A percentile compares a stretch with the other conserved stretches of the same genome.
Evolutionary conservation across 2,888 invertebrate genomes (phyloP).

Genomic region (Hypena proboscidalis): DNA sequence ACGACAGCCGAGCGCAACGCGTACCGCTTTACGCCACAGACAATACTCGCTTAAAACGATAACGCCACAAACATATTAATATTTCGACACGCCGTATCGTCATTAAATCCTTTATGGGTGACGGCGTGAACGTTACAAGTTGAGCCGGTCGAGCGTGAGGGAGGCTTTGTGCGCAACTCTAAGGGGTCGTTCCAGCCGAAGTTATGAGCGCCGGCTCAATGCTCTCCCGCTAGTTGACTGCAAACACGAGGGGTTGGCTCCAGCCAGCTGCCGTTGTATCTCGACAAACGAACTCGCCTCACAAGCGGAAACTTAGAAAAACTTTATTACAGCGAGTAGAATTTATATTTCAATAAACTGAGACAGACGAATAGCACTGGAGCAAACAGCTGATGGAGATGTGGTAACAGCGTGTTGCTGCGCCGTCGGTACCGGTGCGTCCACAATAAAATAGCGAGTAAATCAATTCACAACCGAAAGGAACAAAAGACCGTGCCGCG

Average conservation of each 20-base stretch:
- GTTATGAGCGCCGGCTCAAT: conserved; percentile 57
- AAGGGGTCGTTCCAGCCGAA: conserved; percentile 54
- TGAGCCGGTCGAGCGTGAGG: conserved; percentile 52
- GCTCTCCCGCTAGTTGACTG: conserved; percentile 58
- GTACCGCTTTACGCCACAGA: conserved; percentile 50
- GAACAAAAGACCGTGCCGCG: conserved; percentile 63
- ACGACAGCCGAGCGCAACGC: conserved; percentile 33
- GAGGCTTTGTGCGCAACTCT: conserved; percentile 54
- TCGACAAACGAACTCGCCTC: conserved; percentile 57
- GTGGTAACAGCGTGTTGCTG: conserved; percentile 18
- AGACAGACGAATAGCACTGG: conserved; percentile 37
- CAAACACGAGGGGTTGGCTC: conserved; percentile 63
- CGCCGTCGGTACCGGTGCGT: conserved; percentile 38
- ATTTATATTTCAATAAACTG: conserved; percentile 68
- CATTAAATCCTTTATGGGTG: conserved; percentile 74
- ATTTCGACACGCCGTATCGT: conserved; percentile 76
- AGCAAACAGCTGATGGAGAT: conserved; percentile 52
- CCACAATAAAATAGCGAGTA: conserved; percentile 69
- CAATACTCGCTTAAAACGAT: conserved; percentile 62
- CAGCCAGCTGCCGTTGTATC: conserved; percentile 74
- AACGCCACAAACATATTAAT: conserved; percentile 72
- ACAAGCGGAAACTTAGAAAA: conserved; percentile 52
- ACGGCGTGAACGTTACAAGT: conserved; percentile 61
- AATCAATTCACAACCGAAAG: conserved; percentile 70
- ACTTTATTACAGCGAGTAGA: conserved; percentile 46